Percentiles rank a stretch among this genome's conserved stretches.
phyloP scores from a whole-genome alignment of 2,113 vertebrate species.

The Orientallactaga bullata region DNA sequence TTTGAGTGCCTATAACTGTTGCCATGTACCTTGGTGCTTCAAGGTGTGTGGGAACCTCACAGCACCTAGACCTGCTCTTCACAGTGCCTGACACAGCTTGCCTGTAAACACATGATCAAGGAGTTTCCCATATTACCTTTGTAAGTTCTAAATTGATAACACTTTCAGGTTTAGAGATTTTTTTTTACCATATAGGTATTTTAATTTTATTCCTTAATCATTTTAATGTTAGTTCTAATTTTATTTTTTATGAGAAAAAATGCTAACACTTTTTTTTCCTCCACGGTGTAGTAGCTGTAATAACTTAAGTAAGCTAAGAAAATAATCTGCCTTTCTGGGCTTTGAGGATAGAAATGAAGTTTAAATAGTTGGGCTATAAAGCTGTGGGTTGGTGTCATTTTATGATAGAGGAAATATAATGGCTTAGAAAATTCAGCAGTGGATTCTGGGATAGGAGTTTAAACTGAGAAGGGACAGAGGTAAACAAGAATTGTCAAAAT shows the following conservation, averaged over 20 bases:
- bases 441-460: background rate
- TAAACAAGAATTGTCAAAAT: background rate
- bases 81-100: background rate
- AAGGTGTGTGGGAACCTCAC: fast-evolving
- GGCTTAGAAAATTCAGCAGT: background rate
- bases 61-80: background rate
- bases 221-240: slow-evolving; percentile 1
- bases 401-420: background rate
- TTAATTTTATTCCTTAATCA: background rate
- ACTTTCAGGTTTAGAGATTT: background rate
- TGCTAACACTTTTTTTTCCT: background rate
- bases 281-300: background rate
- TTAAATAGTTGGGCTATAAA: background rate
- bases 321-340: background rate
- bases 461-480: no score
- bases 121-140: background rate
- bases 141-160: background rate
- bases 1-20: background rate
- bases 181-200: background rate
- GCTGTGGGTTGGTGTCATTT: fast-evolving
- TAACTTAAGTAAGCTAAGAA: background rate
- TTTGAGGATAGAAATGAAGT: background rate
- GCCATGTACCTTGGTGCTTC: background rate
- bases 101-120: background rate
- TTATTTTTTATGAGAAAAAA: background rate